Percentiles rank a stretch among this genome's conserved stretches.
These are phyloP conservation scores for Sturnira hondurensis DNA, from an alignment of 2,113 vertebrate genomes.

Conservation along the genomic window DNA sequence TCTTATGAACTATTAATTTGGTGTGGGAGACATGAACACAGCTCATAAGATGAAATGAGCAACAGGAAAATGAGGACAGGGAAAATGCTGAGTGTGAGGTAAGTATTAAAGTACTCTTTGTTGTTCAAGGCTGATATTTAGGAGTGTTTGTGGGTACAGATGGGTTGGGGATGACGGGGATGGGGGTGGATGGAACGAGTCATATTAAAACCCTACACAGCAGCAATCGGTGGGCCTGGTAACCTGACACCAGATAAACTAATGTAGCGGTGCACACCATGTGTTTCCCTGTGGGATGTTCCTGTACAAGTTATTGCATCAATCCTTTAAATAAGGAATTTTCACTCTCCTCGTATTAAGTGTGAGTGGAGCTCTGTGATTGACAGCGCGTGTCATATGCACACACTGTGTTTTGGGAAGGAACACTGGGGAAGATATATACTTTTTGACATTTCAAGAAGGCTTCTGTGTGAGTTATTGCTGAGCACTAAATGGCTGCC, in stretches of 20 bases:
- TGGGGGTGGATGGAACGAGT: not conserved
- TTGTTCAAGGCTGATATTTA: not conserved
- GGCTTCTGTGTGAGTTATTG: conserved; percentile 40
- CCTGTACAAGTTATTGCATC: not conserved
- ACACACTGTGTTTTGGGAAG: not conserved
- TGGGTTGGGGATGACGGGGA: not conserved
- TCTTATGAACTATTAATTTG: not conserved
- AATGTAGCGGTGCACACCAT: not conserved
- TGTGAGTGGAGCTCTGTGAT: conserved; percentile 23
- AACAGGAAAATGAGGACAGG: not conserved
- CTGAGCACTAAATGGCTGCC: not conserved
- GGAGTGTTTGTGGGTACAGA: not conserved
- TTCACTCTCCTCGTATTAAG: not conserved
- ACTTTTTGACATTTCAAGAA: conserved; percentile 57
- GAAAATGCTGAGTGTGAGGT: not conserved
- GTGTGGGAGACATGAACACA: not conserved
- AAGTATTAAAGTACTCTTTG: not conserved
- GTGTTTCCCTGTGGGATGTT: not conserved
- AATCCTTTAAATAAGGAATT: not conserved
- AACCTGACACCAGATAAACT: not conserved
- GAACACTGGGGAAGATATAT: not conserved
- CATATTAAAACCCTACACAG: not conserved
- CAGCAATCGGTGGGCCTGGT: not conserved
- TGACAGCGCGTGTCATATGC: not conserved
- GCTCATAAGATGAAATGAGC: not conserved